Evolutionary conservation across 1,140 invertebrate genomes (phyloP), one percentile per base, ranked within the genome.

Genomic region (Eufriesea mexicana): DNA sequence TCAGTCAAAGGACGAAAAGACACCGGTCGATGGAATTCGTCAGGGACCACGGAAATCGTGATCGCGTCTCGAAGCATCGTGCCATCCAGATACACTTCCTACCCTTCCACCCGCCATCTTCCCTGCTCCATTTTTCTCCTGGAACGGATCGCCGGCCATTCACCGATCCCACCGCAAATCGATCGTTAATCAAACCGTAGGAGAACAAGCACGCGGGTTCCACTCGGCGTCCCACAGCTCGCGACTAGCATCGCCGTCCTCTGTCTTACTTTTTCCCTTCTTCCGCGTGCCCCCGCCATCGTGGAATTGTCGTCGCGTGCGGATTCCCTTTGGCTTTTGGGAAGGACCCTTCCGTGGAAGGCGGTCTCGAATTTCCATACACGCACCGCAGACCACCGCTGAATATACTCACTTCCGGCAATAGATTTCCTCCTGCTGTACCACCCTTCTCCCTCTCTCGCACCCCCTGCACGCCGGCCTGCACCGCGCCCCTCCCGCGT

Each of bases 381-480:
- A 91, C 85, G 85, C 87, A 90, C 85, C 89, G 84, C 86, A 87
- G 76, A 90, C 91, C 87, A 83, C 86, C 85, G 88, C 78, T 89
- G 92, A 91, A 93, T 93, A 92, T 92, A 93, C 91, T 92, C 91
- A 92, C 93, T 94, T 94, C 93, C 93, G 93, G 93, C 91, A 94
- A 94, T 94, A 94, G 92, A 94, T 94, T 94, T 94, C 88, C 92
- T 90, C 89, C 90, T 84, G 64, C 87, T 75, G 23, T 54, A 57
- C n/a, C 68, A 79, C 57, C 54, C 16, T 57, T 68, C 18, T 25
- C 61, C 23, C 47, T n/a, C 68, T 23, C 77, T 82, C 66, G 12
- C 76, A 68, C 70, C 84, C 47, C 64, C 57, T n/a, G 8, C 55
- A 51, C 83, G 16, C 70, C 73, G 78, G 61, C 61, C 86, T 61